A percentile compares a stretch with the other conserved stretches of the same genome.
Conservation (phyloP, 2,888 invertebrate genomes). For the Lycocerus yunnanus region DNA sequence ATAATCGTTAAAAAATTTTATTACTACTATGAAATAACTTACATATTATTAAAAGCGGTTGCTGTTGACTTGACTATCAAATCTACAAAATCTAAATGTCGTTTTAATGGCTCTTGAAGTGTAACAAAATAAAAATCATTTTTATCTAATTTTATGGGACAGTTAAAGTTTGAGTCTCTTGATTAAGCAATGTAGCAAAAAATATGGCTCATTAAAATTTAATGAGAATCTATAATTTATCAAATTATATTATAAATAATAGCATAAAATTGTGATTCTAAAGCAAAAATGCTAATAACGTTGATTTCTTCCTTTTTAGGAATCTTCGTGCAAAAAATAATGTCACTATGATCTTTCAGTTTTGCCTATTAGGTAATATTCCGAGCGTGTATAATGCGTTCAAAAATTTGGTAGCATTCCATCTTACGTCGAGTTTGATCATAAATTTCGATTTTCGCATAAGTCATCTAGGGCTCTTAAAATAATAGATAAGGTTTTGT, state of each 20-base stretch:
- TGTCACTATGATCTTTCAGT: background rate
- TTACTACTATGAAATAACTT: background rate
- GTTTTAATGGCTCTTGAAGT: slow-evolving; percentile 1
- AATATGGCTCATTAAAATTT: background rate
- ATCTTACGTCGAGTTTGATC: no score
- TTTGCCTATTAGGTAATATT: background rate
- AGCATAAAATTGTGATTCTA: background rate
- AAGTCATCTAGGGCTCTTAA: no score
- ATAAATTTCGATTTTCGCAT: no score
- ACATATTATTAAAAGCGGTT: background rate
- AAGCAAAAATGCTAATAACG: background rate
- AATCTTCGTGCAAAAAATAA: background rate
- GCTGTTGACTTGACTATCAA: background rate
- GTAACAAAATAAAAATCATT: background rate
- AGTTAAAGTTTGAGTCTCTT: background rate
- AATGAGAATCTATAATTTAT: background rate
- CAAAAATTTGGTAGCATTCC: background rate
- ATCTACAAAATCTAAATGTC: background rate
- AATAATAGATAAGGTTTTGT: no score
- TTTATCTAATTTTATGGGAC: background rate
- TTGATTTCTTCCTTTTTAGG: background rate
- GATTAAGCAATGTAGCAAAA: background rate
- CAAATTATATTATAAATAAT: background rate
- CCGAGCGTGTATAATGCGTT: background rate
- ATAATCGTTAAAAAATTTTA: background rate